Evolutionary conservation across 2,113 vertebrate genomes (phyloP).

Genomic region (Microcebus murinus): DNA sequence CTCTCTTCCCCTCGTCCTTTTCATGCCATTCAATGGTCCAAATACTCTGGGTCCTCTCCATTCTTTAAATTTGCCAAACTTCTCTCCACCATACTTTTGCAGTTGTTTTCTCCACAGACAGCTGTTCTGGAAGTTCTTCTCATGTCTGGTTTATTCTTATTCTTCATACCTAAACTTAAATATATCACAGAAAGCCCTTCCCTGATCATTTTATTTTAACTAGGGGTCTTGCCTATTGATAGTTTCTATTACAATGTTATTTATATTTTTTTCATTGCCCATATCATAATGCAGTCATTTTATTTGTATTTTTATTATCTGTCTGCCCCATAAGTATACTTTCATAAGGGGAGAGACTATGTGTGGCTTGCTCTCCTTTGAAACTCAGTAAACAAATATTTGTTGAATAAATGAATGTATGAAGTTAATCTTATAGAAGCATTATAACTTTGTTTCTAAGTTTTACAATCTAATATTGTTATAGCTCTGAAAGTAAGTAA

Average conservation of each 20-base stretch:
- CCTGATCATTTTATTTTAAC: background rate
- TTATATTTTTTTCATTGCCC: background rate
- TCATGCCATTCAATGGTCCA: background rate
- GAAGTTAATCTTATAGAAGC: background rate
- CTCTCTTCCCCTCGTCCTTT: no score
- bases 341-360: background rate
- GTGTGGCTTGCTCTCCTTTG: background rate
- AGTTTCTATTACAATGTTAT: background rate
- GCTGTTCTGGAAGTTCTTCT: background rate
- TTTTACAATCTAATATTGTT: background rate
- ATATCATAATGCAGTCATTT: background rate
- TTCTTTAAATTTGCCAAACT: background rate
- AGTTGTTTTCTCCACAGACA: background rate
- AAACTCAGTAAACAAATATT: background rate
- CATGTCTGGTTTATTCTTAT: background rate
- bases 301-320: background rate
- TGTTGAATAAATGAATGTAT: background rate
- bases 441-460: background rate
- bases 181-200: background rate
- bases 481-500: background rate
- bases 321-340: background rate
- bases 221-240: background rate
- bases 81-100: background rate
- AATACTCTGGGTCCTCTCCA: background rate
- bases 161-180: background rate